Percentiles rank a stretch among this genome's conserved stretches.
Evolutionary conservation across 2,888 invertebrate genomes (phyloP).

Genomic region (Isotomurus palustris): DNA sequence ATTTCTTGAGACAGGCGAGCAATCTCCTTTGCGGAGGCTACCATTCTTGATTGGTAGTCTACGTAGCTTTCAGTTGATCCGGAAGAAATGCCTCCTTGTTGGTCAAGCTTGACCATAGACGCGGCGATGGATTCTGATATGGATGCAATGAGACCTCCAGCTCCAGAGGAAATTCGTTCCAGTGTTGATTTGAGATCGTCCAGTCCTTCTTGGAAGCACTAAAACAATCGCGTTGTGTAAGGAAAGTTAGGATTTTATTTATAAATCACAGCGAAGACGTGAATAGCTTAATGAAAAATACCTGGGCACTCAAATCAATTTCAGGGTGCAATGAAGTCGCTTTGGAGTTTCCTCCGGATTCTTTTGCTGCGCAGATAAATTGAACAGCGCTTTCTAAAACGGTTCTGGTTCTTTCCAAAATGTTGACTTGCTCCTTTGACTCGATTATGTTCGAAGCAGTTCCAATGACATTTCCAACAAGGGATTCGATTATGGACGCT

Average conservation of each 20-base stretch:
- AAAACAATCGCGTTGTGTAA: not conserved
- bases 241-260: too few species aligned
- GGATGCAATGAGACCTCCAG: constrained; percentile 82
- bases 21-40: constrained; percentile 88
- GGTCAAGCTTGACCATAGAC: constrained; percentile 75
- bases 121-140: constrained; percentile 80
- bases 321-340: constrained; percentile 51
- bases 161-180: constrained; percentile 76
- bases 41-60: constrained; percentile 97
- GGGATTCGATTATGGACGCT: constrained; percentile 75
- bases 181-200: constrained; percentile 73
- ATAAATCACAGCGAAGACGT: too few species aligned
- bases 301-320: constrained; percentile 43
- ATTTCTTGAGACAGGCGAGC: constrained; percentile 89
- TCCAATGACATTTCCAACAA: constrained; percentile 79
- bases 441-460: constrained; percentile 83
- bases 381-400: constrained; percentile 89
- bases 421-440: constrained; percentile 75
- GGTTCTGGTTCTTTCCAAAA: constrained; percentile 88
- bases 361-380: constrained; percentile 75
- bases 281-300: constrained; percentile 7
- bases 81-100: constrained; percentile 55
- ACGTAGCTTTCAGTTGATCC: constrained; percentile 68
- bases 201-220: constrained; percentile 65
- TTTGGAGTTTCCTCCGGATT: constrained; percentile 89